Evolutionary conservation across 2,113 vertebrate genomes (phyloP).

Genomic region (Bufo bufo): DNA sequence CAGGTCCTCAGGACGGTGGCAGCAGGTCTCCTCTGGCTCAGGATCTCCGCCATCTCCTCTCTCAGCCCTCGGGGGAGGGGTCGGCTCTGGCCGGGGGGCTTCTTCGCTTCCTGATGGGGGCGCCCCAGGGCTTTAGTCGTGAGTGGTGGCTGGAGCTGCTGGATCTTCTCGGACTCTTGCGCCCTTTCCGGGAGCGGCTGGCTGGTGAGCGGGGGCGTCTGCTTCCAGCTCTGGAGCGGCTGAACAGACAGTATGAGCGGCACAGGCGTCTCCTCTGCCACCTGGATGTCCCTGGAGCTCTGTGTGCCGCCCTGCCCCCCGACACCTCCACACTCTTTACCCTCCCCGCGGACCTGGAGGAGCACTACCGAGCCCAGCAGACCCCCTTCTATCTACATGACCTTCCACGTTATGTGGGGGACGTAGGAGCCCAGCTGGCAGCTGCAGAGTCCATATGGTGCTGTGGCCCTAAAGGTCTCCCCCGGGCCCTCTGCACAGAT

Average conservation of each 20-base stretch:
- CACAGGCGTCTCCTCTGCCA: slow-evolving; percentile 59
- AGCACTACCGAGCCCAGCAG: slow-evolving; percentile 44
- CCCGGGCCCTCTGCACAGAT: slow-evolving; percentile 61
- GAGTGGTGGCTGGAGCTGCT: slow-evolving; percentile 64
- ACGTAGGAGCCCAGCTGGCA: slow-evolving; percentile 62
- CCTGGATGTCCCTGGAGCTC: slow-evolving; percentile 62
- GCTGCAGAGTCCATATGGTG: slow-evolving; percentile 60
- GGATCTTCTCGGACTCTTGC: slow-evolving; percentile 61
- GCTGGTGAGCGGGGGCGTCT: slow-evolving; percentile 52
- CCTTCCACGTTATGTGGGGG: slow-evolving; percentile 62
- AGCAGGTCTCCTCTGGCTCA: not conserved
- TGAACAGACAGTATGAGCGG: slow-evolving; percentile 61
- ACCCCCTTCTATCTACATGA: slow-evolving; percentile 60
- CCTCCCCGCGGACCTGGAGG: not conserved
- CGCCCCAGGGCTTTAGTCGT: slow-evolving; percentile 55
- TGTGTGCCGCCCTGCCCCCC: slow-evolving; percentile 61
- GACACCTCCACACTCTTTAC: slow-evolving; percentile 57
- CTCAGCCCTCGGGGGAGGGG: slow-evolving; percentile 21
- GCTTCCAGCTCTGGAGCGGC: slow-evolving; percentile 63
- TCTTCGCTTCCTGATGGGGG: slow-evolving; percentile 52
- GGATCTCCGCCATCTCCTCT: not conserved
- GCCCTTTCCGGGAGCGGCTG: slow-evolving; percentile 61
- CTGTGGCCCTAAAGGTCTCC: slow-evolving; percentile 61
- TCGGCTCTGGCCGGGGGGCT: slow-evolving; percentile 62
- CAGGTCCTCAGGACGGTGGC: not conserved